Evolutionary conservation across 2,113 vertebrate species (phyloP), one percentile per base, ranked within the genome.

Genomic region (Sebastes schlegelii): DNA sequence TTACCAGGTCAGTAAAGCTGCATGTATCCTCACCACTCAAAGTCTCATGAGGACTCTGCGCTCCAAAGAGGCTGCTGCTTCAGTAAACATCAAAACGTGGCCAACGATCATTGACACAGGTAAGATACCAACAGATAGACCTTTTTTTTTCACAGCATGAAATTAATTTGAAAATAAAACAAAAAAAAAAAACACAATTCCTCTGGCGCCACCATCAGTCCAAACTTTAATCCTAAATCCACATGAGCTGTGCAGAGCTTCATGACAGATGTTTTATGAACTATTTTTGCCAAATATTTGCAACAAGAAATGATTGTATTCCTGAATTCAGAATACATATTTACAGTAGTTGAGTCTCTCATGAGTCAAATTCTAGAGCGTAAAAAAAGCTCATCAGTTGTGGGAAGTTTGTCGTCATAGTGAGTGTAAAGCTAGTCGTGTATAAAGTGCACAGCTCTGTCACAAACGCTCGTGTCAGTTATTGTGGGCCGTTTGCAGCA

Each of bases 71-170:
- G 98, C 98, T 0, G 93, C 95, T 23, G 96, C 97, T 1, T 96
- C 97, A 17, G 98, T 99, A 17, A 98, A 99, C 88, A 97, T 99
- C 88, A 99, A 99, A 94, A 99, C 98, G 1, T 99, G 98, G 98
- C 98, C 98, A 40, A 97, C 96, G 80, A 97, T 99, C 93, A 98
- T 99, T 12, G 98, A 99, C 91, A 99, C 98, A 93, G 98, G 98
- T 99, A 79, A 77, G 62, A 23, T 13, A 42, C 19, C 11, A 4
- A 26, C 40, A 43, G 40, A 49, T 5, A 14, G 1, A 16, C 23
- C 5, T 51, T 52, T 55, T 52, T 55, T 23, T 26, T 6, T 72
- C 17, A 45, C 21, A 1, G 17, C 8, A 63, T 26, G 26, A 26
- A 19, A 14, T 16, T 8, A 58, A 60, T 73, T 55, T 42, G 3